Base-by-base conservation (phyloP, 2,113 vertebrate species). In the Nothobranchius furzeri region DNA sequence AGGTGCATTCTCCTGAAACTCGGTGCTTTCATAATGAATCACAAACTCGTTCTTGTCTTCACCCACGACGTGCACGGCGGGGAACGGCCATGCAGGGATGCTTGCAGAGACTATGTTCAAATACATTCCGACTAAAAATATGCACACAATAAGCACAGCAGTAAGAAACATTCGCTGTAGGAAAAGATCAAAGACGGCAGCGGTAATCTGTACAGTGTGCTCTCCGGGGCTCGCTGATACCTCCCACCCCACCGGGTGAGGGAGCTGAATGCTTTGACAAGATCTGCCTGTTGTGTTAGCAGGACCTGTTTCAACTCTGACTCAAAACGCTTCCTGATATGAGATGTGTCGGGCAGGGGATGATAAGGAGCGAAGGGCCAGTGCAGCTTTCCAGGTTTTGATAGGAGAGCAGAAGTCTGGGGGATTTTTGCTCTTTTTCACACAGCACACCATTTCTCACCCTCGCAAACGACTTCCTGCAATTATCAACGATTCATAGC, bases 251-350 rank as follows among this genome's bases (percentile, higher is more conserved):
- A 80, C 66, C 12, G 79, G 71, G 73, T 40, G 77, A 73, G 76
- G 3, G 70, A 74, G 78, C 37, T 15, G 80, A 81, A 85, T 55
- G 79, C 78, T 86, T 87, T 86, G 87, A 91, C 87, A 79, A 88
- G 76, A 85, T 83, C 85, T 81, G 55, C 59, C 79, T 65, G 75
- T 76, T 78, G 85, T 83, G 79, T 84, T 79, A 69, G 75, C 20
- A 61, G 78, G 68, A 57, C 55, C 79, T 72, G 64, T 88, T 89
- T 88, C 82, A 85, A 85, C 77, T 76, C 64, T 68, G 64, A 87
- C 85, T 88, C 86, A 84, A 89, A 91, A 88, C 17, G 40, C 64
- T 68, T 83, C 9, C 81, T 83, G 85, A 89, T 85, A 84, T 84
- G 77, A 85, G 75, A 84, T 78, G 75, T 81, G 75, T 70, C 69